Base-by-base conservation (phyloP, 2,113 vertebrate genomes). In the Planiliza haematocheilus region DNA sequence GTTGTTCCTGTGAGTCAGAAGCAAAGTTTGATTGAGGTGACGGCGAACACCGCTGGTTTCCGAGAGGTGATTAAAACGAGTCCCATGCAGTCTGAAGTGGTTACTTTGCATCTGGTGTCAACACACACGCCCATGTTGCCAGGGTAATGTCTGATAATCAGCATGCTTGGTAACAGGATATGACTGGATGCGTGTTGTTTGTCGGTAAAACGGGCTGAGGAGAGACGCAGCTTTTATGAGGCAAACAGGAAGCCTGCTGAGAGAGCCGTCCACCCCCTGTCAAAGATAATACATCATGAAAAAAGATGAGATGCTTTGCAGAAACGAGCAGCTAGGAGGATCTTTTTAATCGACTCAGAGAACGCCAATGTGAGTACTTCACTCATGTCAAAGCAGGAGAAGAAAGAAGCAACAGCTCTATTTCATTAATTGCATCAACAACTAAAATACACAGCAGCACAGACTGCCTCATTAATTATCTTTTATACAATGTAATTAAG, bases 121-220 rank as follows among this genome's bases (percentile, higher is more conserved):
- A 85, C 67, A 74, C 58, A 36, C 67, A 43, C 14, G 11, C 41
- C 24, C 46, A 17, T 60, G 81, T 85, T 83, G 67, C 73, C 75
- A 57, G 10, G 68, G 70, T 70, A 79, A 89, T 88, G 71, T 76
- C 16, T 37, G 52, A 73, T 81, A 75, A 80, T 62, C 70, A 13
- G 73, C 38, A 20, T 8, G 43, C 61, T 59, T 57, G 62, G 74
- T 70, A 60, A 84, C 80, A 77, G 82, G 85, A 85, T 77, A 67
- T 75, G 84, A 89, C 80, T 68, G 75, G 72, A 72, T 78, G 58
- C 60, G 70, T 69, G 79, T 70, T 79, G 63, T 84, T 79, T 75
- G 69, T 81, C 79, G 79, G 83, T 78, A 80, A 84, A 83, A 69
- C 2, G 8, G 24, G 17, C 53, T 14, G 60, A 77, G 71, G 24